A percentile compares a stretch with the other conserved stretches of the same genome.
phyloP scores from a whole-genome alignment of 2,797 vertebrate genomes.

The Harpagifer antarcticus region DNA sequence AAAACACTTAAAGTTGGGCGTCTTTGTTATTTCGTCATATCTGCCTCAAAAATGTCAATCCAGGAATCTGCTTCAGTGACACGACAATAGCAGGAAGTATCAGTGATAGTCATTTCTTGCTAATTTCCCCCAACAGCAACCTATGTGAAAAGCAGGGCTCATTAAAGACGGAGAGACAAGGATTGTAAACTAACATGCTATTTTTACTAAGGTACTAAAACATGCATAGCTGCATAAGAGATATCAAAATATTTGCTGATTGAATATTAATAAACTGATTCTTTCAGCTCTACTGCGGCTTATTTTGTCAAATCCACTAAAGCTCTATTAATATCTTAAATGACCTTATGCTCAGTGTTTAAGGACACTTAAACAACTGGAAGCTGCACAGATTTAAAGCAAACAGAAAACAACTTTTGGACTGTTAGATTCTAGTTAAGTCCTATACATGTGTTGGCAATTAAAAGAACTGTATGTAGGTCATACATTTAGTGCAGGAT shows the following conservation, averaged over 20 bases:
- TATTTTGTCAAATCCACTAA: background rate
- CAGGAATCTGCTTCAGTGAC: slow-evolving; percentile 4
- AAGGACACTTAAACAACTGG: background rate
- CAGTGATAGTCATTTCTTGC: slow-evolving; percentile 1
- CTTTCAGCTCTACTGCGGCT: background rate
- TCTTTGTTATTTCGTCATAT: slow-evolving; percentile 27
- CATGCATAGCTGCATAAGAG: background rate
- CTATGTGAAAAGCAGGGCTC: background rate
- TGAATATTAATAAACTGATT: too few species aligned
- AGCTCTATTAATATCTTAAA: background rate
- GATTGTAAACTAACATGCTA: background rate
- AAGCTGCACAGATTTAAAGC: background rate
- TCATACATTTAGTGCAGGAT: background rate
- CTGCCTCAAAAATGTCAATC: background rate
- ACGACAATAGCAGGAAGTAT: slow-evolving; percentile 59
- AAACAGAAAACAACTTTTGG: background rate
- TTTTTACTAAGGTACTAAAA: background rate
- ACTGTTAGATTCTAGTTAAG: background rate
- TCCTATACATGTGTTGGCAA: background rate
- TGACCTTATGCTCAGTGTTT: background rate
- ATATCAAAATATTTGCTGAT: too few species aligned
- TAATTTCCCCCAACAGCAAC: background rate
- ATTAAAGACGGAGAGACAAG: background rate
- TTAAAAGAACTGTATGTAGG: background rate
- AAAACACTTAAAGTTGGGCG: slow-evolving; percentile 7